Conservation (phyloP, 23 tunicate genomes). For the Botrylloides violaceus region DNA sequence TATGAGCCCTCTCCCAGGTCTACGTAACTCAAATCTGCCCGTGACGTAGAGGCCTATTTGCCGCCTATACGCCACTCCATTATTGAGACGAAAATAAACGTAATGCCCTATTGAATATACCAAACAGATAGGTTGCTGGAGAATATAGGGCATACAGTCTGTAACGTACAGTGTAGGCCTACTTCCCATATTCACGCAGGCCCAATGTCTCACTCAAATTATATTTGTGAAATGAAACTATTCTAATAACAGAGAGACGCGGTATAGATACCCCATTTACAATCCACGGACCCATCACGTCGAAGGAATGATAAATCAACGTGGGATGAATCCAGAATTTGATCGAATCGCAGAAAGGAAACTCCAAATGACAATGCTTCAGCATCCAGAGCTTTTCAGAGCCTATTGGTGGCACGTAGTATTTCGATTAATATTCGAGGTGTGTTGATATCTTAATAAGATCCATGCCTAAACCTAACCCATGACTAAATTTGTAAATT, state of each 20-base stretch:
- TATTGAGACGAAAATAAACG: too few relatives aligned
- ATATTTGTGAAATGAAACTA: not conserved
- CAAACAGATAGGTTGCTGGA: too few relatives aligned
- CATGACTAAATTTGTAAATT: not conserved
- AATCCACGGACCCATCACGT: slow-evolving; percentile 4
- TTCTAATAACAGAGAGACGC: not conserved
- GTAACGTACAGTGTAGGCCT: too few relatives aligned
- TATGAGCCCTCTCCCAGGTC: too few relatives aligned
- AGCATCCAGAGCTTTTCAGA: slow-evolving; percentile 65
- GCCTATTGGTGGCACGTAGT: slow-evolving; percentile 99
- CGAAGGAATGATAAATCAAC: slow-evolving; percentile 5
- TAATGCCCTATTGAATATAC: too few relatives aligned
- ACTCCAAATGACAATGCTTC: slow-evolving; percentile 32
- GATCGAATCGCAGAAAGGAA: slow-evolving; percentile 11
- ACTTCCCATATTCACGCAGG: too few relatives aligned
- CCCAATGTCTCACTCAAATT: too few relatives aligned
- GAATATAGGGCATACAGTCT: too few relatives aligned
- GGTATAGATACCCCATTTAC: slow-evolving; percentile 18
- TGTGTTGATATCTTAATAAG: not conserved
- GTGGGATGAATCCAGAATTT: not conserved
- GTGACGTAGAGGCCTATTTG: too few relatives aligned
- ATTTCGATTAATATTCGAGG: slow-evolving; percentile 63
- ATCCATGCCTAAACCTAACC: not conserved
- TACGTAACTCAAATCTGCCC: too few relatives aligned
- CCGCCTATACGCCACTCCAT: too few relatives aligned